A percentile compares a stretch with the other conserved stretches of the same genome.
Evolutionary conservation across 2,797 vertebrate species (phyloP).

Genomic region (Pseudochirops cupreus): DNA sequence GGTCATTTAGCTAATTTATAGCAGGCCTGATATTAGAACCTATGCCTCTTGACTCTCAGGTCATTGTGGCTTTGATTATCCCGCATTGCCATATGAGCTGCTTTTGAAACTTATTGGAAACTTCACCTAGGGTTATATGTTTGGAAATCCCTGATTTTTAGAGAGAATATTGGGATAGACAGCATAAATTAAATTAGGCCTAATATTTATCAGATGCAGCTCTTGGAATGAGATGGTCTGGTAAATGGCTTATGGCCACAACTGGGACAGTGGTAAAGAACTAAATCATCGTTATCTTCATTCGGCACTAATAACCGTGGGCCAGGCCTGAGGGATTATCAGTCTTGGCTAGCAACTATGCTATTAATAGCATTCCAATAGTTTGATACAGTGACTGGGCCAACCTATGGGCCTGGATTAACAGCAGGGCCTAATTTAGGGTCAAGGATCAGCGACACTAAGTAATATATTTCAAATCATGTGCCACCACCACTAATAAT

Average conservation of each 20-base stretch:
- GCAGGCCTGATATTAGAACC: background rate
- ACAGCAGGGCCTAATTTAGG: background rate
- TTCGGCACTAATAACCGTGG: background rate
- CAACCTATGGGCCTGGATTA: background rate
- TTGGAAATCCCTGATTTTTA: background rate
- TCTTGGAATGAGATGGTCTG: background rate
- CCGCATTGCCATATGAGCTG: background rate
- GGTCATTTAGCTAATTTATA: constrained; percentile 1
- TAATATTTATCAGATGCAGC: constrained; percentile 5
- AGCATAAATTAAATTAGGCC: background rate
- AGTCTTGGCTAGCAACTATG: background rate
- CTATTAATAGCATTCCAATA: background rate
- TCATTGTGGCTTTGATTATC: constrained; percentile 18
- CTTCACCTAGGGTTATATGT: background rate
- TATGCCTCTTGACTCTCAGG: background rate
- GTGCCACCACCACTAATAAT: background rate
- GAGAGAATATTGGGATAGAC: background rate
- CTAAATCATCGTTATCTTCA: background rate
- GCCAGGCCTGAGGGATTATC: background rate
- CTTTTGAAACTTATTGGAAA: constrained; percentile 41
- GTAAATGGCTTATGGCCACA: background rate
- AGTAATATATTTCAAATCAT: background rate
- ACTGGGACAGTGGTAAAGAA: background rate
- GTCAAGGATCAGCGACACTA: background rate
- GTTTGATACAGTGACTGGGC: background rate